Evolutionary conservation across 2,888 invertebrate species (phyloP), one percentile per base, ranked within the genome.

Genomic region (Leptinotarsa tumamoca): DNA sequence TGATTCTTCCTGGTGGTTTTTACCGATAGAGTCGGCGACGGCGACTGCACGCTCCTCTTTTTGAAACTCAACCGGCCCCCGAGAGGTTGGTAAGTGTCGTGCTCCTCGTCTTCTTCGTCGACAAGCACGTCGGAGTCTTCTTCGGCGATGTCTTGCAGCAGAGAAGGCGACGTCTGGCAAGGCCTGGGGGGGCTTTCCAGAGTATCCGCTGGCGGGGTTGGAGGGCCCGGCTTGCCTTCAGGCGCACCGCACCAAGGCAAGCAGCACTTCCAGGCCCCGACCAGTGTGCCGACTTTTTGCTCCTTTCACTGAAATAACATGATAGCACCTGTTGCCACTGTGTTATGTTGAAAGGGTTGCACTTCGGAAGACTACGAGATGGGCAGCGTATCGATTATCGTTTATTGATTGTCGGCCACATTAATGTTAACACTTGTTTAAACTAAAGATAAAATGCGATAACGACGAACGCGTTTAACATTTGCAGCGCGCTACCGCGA

Each of bases 161-260:
- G 88, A 94, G 92, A 89, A 92, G 89, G 86, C 92, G 88, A 58
- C 17, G 72, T 33, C 51, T 74, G 80, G 50, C 68, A 69, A 33
- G 78, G 71, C 54, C 56, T 75, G 17, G 79, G 89, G 87, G 91
- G 90, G 61, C 80, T 82, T 51, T 79, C 80, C 67, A 80, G 87
- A 84, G 27, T 21, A 5, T 68, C 51, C 43, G 92, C 89, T 83
- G 70, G 79, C 69, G 68, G 80, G 78, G 86, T 84, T 74, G 86
- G 85, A 78, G 86, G 83, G 74, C 84, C 85, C 82, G 86, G 86
- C 86, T 88, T 87, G 86, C 87, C 87, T 84, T 87, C 88, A 84
- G 93, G 92, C 91, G 92, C 91, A 92, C 93, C 93, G 91, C 94
- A 93, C 93, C 93, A 94, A 92, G 94, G 94, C 92, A 94, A 92